These are phyloP conservation scores for Periplaneta americana DNA, from an alignment of 1,140 invertebrate genomes.

Conservation along the genomic window DNA sequence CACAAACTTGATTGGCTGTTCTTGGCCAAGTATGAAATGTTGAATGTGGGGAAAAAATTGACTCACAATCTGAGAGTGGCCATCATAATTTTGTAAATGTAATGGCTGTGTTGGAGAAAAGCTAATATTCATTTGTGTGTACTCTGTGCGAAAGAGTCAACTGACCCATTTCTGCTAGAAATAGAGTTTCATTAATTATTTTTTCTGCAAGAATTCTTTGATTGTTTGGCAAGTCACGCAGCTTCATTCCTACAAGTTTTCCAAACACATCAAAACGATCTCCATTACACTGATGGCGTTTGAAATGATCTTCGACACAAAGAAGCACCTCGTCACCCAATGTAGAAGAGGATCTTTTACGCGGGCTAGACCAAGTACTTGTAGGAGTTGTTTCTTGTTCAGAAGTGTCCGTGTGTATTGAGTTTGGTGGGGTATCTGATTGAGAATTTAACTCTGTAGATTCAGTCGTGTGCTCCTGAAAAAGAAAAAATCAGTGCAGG, in stretches of 20 bases:
- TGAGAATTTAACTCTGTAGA: too few relatives aligned
- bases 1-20: not conserved
- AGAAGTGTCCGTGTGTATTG: not conserved
- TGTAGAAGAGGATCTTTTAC: not conserved
- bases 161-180: not conserved
- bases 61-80: not conserved
- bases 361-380: not conserved
- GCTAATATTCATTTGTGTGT: not conserved
- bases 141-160: not conserved
- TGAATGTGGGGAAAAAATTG: not conserved
- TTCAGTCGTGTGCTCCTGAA: too few relatives aligned
- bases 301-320: not conserved
- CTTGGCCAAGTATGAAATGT: not conserved
- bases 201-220: not conserved
- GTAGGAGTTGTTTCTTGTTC: not conserved
- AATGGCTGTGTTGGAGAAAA: not conserved
- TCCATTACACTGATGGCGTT: not conserved
- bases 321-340: not conserved
- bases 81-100: not conserved
- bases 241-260: not conserved
- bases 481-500: too few relatives aligned
- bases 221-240: not conserved
- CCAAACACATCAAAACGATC: conserved; percentile 3
- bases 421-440: too few relatives aligned
- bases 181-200: not conserved